Evolutionary conservation across 1,140 invertebrate genomes (phyloP).

Genomic region (Anastatus disparis): DNA sequence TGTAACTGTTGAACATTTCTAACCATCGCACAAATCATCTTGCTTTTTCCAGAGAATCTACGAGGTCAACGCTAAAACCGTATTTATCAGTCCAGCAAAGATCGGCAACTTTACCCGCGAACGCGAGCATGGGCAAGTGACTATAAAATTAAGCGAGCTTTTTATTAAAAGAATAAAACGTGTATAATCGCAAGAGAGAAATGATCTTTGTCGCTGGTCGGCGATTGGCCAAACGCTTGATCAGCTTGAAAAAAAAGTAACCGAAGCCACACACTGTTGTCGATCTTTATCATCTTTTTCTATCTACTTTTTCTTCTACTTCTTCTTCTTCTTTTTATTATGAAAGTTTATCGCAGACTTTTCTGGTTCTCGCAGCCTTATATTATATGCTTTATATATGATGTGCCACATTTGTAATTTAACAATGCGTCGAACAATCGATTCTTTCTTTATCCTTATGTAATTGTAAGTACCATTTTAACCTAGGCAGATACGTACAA

Average conservation of each 20-base stretch:
- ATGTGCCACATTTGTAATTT: conserved; percentile 52
- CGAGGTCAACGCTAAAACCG: conserved; percentile 77
- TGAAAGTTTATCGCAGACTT: conserved; percentile 15
- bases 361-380: conserved; percentile 29
- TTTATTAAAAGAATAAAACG: conserved; percentile 13
- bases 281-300: too few species aligned
- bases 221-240: neutral
- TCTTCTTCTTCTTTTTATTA: conserved; percentile 6
- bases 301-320: conserved; percentile 3
- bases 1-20: too few species aligned
- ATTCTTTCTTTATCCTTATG: conserved; percentile 26
- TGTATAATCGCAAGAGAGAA: conserved; percentile 18
- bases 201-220: conserved; percentile 28
- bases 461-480: conserved; percentile 14
- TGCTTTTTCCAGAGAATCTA: conserved; percentile 73
- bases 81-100: conserved; percentile 76
- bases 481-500: conserved; percentile 21
- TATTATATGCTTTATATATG: conserved; percentile 35
- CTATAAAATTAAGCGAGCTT: conserved; percentile 29
- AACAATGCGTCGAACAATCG: conserved; percentile 38
- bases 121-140: conserved; percentile 71
- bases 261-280: conserved; percentile 31
- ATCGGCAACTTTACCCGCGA: conserved; percentile 77
- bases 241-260: neutral
- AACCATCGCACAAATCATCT: conserved; percentile 24